Conservation (phyloP, 2,797 vertebrate genomes). For the Ctenopoma kingsleyae region DNA sequence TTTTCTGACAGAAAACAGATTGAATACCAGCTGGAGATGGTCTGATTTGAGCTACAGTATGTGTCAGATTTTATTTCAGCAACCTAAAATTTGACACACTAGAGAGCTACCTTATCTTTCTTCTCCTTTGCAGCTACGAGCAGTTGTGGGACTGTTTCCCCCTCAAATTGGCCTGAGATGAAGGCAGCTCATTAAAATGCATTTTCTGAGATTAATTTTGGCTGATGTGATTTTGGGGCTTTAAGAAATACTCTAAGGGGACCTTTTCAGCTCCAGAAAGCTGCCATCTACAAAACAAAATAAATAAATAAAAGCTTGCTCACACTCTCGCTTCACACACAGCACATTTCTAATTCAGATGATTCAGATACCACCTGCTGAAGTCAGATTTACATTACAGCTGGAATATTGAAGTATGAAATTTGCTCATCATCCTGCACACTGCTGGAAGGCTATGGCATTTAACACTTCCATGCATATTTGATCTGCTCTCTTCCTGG, state of each 20-base stretch:
- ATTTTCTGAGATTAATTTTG: slow-evolving; percentile 65
- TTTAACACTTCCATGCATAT: slow-evolving; percentile 67
- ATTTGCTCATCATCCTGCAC: slow-evolving; percentile 47
- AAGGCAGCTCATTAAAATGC: slow-evolving; percentile 74
- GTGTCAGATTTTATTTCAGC: slow-evolving; percentile 45
- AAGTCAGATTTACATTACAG: slow-evolving; percentile 43
- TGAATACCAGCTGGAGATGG: slow-evolving; percentile 3
- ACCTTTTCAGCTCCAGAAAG: slow-evolving; percentile 51
- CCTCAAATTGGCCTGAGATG: slow-evolving; percentile 65
- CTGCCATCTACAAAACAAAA: slow-evolving; percentile 62
- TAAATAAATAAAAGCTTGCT: slow-evolving; percentile 55
- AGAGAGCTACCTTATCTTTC: slow-evolving; percentile 42
- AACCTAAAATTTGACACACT: slow-evolving; percentile 35
- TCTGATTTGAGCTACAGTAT: slow-evolving; percentile 22
- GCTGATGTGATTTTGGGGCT: slow-evolving; percentile 63
- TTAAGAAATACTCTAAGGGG: slow-evolving; percentile 48
- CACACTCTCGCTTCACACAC: slow-evolving; percentile 26
- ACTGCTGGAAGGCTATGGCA: slow-evolving; percentile 50
- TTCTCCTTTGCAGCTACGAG: slow-evolving; percentile 28
- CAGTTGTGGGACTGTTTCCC: slow-evolving; percentile 42
- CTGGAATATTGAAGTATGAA: slow-evolving; percentile 52
- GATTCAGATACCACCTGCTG: slow-evolving; percentile 46
- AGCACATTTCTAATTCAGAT: slow-evolving; percentile 41
- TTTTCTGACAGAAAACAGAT: slow-evolving; percentile 3
- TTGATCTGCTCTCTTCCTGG: slow-evolving; percentile 54